phyloP scores from a whole-genome alignment of 2,888 invertebrate species.

The Agrotis exclamationis region DNA sequence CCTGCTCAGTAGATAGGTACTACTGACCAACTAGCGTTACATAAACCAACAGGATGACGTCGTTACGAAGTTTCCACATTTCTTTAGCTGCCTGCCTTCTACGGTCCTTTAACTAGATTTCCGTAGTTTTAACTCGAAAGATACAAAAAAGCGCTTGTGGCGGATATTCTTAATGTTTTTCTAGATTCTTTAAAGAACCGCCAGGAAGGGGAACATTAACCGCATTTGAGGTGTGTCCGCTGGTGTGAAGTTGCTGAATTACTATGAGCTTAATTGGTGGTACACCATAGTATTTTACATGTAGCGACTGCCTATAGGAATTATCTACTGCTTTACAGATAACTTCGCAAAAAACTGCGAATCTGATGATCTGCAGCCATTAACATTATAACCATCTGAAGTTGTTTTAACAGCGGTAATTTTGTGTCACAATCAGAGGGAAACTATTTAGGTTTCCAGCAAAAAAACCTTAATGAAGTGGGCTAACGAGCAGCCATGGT shows the following conservation, averaged over 20 bases:
- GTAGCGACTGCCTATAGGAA: no score
- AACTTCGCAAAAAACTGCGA: background rate
- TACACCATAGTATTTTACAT: no score
- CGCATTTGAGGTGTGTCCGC: conserved; percentile 25
- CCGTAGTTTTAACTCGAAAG: conserved; percentile 46
- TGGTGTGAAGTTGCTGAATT: conserved; percentile 25
- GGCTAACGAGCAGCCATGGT: conserved; percentile 49
- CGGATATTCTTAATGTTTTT: conserved; percentile 37
- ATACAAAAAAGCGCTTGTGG: conserved; percentile 35
- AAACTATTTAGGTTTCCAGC: conserved; percentile 36
- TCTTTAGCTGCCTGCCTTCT: conserved; percentile 55
- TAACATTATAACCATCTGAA: conserved; percentile 15
- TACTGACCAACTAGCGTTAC: conserved; percentile 58
- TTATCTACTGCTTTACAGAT: background rate
- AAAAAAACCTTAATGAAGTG: conserved; percentile 38
- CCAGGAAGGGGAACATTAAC: conserved; percentile 41
- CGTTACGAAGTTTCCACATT: conserved; percentile 61
- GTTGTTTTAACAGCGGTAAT: conserved; percentile 5
- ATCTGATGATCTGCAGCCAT: background rate
- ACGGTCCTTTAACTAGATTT: conserved; percentile 56
- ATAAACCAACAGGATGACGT: conserved; percentile 64
- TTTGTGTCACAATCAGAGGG: conserved; percentile 26
- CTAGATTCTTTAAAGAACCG: conserved; percentile 15
- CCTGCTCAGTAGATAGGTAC: conserved; percentile 34
- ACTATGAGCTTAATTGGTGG: conserved; percentile 9